Percentiles rank a stretch among this genome's conserved stretches.
Conservation (phyloP, 2,113 vertebrate species). For the Hippocampus guttulatus region DNA sequence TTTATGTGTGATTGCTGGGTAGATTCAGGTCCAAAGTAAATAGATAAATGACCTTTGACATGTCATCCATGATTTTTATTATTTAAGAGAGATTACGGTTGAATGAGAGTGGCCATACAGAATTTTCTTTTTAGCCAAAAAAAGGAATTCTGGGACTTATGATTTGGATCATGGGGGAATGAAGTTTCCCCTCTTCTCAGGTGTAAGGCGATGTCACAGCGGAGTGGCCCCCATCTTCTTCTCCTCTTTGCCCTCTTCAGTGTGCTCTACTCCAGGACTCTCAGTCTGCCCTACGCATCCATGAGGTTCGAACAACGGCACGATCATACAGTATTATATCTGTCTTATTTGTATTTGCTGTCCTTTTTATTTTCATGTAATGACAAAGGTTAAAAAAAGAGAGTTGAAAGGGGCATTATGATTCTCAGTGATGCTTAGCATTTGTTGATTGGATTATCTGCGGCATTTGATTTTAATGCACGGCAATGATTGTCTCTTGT, state of each 20-base stretch:
- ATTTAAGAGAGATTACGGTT: neutral
- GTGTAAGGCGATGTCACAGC: slow-evolving; percentile 79
- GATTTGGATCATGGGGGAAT: neutral
- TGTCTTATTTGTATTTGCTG: neutral
- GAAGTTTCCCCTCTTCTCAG: slow-evolving; percentile 35
- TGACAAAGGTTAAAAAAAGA: neutral
- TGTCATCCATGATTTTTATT: neutral
- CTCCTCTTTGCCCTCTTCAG: slow-evolving; percentile 78
- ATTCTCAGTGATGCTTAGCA: neutral
- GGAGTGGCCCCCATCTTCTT: slow-evolving; percentile 79
- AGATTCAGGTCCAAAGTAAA: no score
- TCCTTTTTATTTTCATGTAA: neutral
- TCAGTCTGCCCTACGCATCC: slow-evolving; percentile 78
- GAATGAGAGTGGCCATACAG: neutral
- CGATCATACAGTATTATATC: neutral
- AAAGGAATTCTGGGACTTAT: neutral
- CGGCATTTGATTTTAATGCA: neutral
- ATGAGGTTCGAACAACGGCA: slow-evolving; percentile 73
- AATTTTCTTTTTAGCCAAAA: neutral
- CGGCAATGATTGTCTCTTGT: neutral
- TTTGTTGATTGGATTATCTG: neutral
- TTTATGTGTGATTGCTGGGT: no score
- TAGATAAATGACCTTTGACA: no score
- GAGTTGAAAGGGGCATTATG: no score
- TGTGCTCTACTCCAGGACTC: slow-evolving; percentile 75